Base-by-base conservation (phyloP, 2,888 invertebrate species). In the Gymnosoma rotundatum region DNA sequence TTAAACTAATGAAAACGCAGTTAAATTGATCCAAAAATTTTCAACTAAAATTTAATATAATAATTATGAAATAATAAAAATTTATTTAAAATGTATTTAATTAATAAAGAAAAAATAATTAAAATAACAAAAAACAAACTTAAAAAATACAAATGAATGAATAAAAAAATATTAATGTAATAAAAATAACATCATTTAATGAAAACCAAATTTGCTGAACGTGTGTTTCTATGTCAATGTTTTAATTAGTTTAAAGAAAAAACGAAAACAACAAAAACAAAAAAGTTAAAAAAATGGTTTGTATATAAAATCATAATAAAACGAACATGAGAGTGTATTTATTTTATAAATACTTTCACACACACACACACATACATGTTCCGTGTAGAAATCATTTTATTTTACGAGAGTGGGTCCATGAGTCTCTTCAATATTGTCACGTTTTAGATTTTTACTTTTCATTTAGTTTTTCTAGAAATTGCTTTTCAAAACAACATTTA, bases 201-300 rank as follows among this genome's bases (percentile, higher is more conserved):
- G 70, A 74, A 82, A 83, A 85, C 86, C 86, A 89, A 88, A 89
- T 88, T 88, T 32, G 45, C 69, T 64, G 58, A 64, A 75, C 42
- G 69, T 78, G 73, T 74, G 54, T 66, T 73, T 73, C 60, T 73
- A 52, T 73, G 50, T 78, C 52, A 52, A 25, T 63, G 63, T 74
- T 81, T 81, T 89, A 89, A 89, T 89, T 88, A 89, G 89, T 87
- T 83, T n/a, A 56, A 78, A 69, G 54, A 14, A 16, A 50, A 48
- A 38, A 16, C 25, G 21, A 48, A 21, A 66, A 54, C 14, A n/a
- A 58, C 20, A 48, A 45, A 50, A 56, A 56, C 6, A 64, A 25
- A 61, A 60, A 52, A 18, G 36, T 12, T 63, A 36, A 8, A 36
- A 10, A 61, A 66, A 75, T 58, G 54, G 48, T 69, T 25, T 70